A percentile compares a stretch with the other conserved stretches of the same genome.
Evolutionary conservation across 1,140 invertebrate genomes (phyloP).

Genomic region (Alviniconcha marisindica): DNA sequence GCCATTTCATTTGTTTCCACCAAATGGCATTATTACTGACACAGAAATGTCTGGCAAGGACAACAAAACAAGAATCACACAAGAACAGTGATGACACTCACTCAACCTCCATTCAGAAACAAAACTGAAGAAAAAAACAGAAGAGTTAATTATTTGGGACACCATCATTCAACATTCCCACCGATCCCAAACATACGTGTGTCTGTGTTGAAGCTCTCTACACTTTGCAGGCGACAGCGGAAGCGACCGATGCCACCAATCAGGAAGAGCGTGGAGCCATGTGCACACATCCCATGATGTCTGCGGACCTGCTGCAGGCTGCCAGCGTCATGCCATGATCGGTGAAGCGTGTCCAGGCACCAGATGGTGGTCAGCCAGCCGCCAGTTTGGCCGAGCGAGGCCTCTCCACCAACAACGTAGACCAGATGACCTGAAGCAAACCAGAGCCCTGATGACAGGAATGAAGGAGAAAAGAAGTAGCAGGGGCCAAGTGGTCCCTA

Average conservation of each 20-base stretch:
- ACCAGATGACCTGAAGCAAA: conserved; percentile 28
- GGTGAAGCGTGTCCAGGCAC: conserved; percentile 2
- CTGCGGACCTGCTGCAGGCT: not conserved
- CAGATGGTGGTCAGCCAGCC: conserved; percentile 20
- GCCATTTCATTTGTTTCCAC: no score
- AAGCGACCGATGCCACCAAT: conserved; percentile 31
- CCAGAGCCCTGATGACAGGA: no score
- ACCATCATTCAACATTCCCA: no score
- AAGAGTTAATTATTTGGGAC: no score
- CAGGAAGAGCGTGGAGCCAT: not conserved
- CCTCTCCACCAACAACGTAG: conserved; percentile 27
- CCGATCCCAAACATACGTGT: not conserved
- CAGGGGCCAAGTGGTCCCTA: no score
- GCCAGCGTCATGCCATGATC: conserved; percentile 15
- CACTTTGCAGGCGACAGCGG: not conserved
- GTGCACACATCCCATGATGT: conserved; percentile 30
- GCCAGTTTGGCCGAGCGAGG: not conserved
- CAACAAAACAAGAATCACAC: no score
- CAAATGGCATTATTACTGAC: no score
- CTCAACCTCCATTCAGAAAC: no score
- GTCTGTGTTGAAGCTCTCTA: conserved; percentile 21
- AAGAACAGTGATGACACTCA: no score
- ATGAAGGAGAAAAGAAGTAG: no score
- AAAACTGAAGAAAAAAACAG: no score
- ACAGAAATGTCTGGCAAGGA: no score